Evolutionary conservation across 2,113 vertebrate species (phyloP).

Genomic region (Pteropus alecto): DNA sequence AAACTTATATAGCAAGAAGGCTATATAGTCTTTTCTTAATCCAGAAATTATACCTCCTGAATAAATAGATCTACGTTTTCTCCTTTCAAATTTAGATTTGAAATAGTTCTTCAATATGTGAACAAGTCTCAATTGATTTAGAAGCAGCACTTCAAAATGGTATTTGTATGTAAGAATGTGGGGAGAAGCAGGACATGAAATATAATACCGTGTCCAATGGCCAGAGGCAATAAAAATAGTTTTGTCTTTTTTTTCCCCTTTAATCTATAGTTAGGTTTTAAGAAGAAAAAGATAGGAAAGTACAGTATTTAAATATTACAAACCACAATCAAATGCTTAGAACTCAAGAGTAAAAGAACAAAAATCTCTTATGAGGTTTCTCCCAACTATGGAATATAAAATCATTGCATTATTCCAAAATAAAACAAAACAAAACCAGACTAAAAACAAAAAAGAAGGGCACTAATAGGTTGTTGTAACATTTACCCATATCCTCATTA

Average conservation of each 20-base stretch:
- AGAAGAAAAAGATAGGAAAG: background rate
- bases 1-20: background rate
- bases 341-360: constrained; percentile 15
- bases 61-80: background rate
- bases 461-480: background rate
- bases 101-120: constrained; percentile 25
- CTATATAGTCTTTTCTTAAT: constrained; percentile 12
- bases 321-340: constrained; percentile 6
- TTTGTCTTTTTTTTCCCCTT: background rate
- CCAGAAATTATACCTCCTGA: background rate
- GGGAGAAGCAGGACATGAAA: background rate
- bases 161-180: background rate
- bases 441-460: background rate
- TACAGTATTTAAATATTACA: constrained; percentile 25
- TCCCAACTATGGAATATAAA: background rate
- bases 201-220: background rate
- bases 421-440: too few species aligned
- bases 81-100: constrained; percentile 23
- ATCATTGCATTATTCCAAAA: background rate
- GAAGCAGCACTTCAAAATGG: constrained; percentile 18
- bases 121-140: constrained; percentile 31
- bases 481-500: background rate
- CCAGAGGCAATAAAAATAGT: background rate
- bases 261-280: background rate
- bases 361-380: background rate